Conservation (phyloP, 30 jellyfish, hydroid and myxozoan species). For the Hydractinia echinata region DNA sequence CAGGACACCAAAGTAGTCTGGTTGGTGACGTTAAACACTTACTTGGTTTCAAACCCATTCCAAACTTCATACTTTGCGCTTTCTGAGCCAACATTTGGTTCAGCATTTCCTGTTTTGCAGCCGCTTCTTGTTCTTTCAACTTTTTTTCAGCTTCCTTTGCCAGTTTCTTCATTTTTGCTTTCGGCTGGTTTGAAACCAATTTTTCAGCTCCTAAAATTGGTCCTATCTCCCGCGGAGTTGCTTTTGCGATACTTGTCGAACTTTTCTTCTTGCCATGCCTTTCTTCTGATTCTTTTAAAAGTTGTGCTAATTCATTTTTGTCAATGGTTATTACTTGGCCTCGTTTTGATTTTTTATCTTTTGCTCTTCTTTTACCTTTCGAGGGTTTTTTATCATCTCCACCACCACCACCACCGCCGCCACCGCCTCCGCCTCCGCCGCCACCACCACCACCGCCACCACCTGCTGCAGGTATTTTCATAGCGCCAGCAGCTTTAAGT, state of each 20-base stretch:
- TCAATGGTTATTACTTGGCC: slow-evolving; percentile 37
- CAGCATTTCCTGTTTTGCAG: slow-evolving; percentile 37
- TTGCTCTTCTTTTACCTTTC: neutral
- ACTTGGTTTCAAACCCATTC: slow-evolving; percentile 82
- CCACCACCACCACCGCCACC: slow-evolving; percentile 44
- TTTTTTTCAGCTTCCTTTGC: slow-evolving; percentile 46
- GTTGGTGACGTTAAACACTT: slow-evolving; percentile 17
- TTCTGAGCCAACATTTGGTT: slow-evolving; percentile 64
- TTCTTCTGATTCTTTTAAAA: slow-evolving; percentile 4
- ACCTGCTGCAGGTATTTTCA: slow-evolving; percentile 14
- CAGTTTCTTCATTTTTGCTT: slow-evolving; percentile 3
- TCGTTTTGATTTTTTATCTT: slow-evolving; percentile 22
- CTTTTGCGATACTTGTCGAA: neutral
- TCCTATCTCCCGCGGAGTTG: neutral
- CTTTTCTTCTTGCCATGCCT: neutral
- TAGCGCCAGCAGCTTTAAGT: slow-evolving; percentile 16
- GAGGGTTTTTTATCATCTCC: slow-evolving; percentile 4
- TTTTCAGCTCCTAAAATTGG: slow-evolving; percentile 1
- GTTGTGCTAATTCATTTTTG: slow-evolving; percentile 16
- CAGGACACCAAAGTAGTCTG: neutral
- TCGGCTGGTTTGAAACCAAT: neutral
- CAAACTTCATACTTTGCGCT: slow-evolving; percentile 66
- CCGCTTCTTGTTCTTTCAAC: slow-evolving; percentile 37
- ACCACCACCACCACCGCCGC: slow-evolving; percentile 36
- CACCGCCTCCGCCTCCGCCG: slow-evolving; percentile 32